Base-by-base conservation (phyloP, 2,113 vertebrate species). In the Trinectes maculatus region DNA sequence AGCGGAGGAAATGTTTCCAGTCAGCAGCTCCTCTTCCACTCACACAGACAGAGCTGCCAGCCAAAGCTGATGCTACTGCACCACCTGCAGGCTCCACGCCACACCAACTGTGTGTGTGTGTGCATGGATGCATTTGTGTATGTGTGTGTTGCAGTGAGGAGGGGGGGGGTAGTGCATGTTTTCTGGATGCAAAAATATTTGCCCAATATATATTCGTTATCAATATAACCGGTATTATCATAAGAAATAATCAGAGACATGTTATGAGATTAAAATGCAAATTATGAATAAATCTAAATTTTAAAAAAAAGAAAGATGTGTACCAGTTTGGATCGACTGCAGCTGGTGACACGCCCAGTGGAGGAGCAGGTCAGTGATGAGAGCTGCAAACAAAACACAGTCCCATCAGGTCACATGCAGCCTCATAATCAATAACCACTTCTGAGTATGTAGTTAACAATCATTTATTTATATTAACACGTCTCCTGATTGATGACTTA, bases 61-160 rank as follows among this genome's bases (percentile, higher is more conserved):
- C 65, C 77, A 91, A 92, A 91, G 87, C 75, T 93, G 90, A 87
- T 89, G 88, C 80, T 84, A 92, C 87, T 89, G 89, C 92, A 83
- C 92, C 92, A 92, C 91, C 92, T 92, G 89, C 91, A 93, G 92
- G 92, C 83, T 43, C 61, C 21, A 24, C 1, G 46, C 61, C 71
- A 79, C 12, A 82, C 36, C 59, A 6, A 52, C 74, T 9, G 24
- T 10, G 39, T 24, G 29, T 44, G 16, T 18, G 33, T 44, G 25
- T 42, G n/a, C n/a, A n/a, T n/a, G n/a, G n/a, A n/a, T n/a, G n/a
- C n/a, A 36, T 29, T 21, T 49, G 39, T 42, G 47, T 28, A n/a
- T 48, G 36, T 58, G n/a, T n/a, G n/a, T n/a, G n/a, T n/a, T n/a
- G n/a, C n/a, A n/a, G n/a, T n/a, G n/a, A n/a, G n/a, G n/a, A n/a